Percentiles rank a stretch among this genome's conserved stretches.
These are phyloP conservation scores for Cherax quadricarinatus DNA, from an alignment of 1,140 invertebrate genomes.

Conservation along the genomic window DNA sequence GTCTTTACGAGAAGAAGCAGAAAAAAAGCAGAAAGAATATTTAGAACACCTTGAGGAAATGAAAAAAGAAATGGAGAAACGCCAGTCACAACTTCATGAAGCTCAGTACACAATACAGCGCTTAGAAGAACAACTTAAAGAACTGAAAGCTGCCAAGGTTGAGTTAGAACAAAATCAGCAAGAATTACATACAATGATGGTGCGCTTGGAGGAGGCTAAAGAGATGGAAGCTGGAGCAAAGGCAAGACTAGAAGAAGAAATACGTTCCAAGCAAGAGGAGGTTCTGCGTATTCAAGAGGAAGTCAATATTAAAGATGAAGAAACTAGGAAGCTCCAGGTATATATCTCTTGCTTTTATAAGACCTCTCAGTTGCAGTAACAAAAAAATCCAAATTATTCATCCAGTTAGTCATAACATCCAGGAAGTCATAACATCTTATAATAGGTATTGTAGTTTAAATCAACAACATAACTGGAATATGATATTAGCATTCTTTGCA, in stretches of 20 bases:
- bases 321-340: constrained; percentile 86
- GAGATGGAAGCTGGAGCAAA: constrained; percentile 95
- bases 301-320: constrained; percentile 91
- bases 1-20: constrained; percentile 95
- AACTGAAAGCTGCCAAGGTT: constrained; percentile 94
- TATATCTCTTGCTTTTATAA: constrained; percentile 77
- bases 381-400: background rate
- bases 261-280: constrained; percentile 90
- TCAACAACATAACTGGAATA: too few relatives aligned
- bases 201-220: constrained; percentile 90
- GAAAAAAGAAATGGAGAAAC: constrained; percentile 81
- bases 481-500: too few relatives aligned
- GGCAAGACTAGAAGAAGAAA: constrained; percentile 93
- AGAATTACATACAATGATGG: constrained; percentile 91
- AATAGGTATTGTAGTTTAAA: too few relatives aligned
- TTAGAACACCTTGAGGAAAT: constrained; percentile 87
- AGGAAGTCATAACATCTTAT: background rate
- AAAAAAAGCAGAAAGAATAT: constrained; percentile 93
- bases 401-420: background rate
- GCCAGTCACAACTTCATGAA: constrained; percentile 90
- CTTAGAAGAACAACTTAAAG: constrained; percentile 92
- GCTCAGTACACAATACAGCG: constrained; percentile 96
- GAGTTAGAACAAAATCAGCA: constrained; percentile 93
- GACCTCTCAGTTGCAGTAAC: too few relatives aligned
- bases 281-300: constrained; percentile 91